Percentiles rank a stretch among this genome's conserved stretches.
Evolutionary conservation across 2,797 vertebrate genomes (phyloP).

Genomic region (Urophycis tenuis): DNA sequence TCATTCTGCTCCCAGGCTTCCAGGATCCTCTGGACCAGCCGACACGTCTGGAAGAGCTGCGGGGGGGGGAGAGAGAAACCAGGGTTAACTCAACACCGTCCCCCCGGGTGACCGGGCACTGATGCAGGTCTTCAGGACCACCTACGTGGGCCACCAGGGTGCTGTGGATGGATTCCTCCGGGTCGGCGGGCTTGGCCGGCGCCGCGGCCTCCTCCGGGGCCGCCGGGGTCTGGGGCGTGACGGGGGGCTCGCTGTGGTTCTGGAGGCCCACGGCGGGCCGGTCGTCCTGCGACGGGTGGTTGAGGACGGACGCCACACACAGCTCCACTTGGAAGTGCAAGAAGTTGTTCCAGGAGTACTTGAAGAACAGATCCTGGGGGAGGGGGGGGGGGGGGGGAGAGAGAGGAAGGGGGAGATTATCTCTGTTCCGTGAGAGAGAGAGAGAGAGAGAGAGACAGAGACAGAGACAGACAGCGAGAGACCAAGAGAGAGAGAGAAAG

Average conservation of each 20-base stretch:
- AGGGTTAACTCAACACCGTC: background rate
- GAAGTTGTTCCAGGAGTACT: conserved; percentile 99
- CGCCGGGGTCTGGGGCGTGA: conserved; percentile 38
- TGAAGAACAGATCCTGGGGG: conserved; percentile 92
- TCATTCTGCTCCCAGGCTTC: conserved; percentile 98
- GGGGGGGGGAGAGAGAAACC: conserved; percentile 12
- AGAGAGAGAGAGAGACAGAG: too few species aligned
- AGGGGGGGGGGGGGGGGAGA: background rate
- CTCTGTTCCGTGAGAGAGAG: background rate
- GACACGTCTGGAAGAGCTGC: conserved; percentile 94
- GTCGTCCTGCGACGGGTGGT: conserved; percentile 73
- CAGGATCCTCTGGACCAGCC: conserved; percentile 88
- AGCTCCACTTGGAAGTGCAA: conserved; percentile 99
- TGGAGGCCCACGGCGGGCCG: conserved; percentile 54
- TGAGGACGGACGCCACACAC: conserved; percentile 86
- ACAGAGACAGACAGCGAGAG: too few species aligned
- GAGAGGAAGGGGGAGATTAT: background rate
- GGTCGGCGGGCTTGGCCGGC: conserved; percentile 37
- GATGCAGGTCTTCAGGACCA: conserved; percentile 20
- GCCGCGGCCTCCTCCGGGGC: conserved; percentile 50
- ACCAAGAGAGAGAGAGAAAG: too few species aligned
- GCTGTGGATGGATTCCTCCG: conserved; percentile 62
- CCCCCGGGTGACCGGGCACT: too few species aligned
- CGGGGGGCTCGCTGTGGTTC: conserved; percentile 64
- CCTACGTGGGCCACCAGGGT: conserved; percentile 86